Evolutionary conservation across 2,113 vertebrate genomes (phyloP).

Genomic region (Psophia crepitans): DNA sequence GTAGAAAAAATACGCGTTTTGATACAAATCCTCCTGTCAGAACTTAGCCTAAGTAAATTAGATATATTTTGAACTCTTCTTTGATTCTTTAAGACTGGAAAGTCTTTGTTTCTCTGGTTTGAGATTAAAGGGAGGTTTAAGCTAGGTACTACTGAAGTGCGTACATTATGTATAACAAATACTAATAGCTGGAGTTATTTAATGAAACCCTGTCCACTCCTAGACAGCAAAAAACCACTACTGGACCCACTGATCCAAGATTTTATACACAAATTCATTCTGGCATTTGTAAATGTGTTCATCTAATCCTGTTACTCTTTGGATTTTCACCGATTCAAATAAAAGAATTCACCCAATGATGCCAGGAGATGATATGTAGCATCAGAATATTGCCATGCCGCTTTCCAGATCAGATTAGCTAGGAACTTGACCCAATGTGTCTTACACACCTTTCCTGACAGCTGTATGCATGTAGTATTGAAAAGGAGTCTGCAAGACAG

Average conservation of each 20-base stretch:
- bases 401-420: background rate
- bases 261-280: background rate
- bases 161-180: background rate
- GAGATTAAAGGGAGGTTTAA: background rate
- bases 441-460: background rate
- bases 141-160: background rate
- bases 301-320: background rate
- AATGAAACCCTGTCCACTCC: background rate
- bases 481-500: background rate
- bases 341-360: background rate
- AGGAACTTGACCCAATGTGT: background rate
- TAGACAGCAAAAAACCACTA: background rate
- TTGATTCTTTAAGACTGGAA: background rate
- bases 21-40: background rate
- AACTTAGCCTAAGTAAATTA: background rate
- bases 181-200: background rate
- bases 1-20: background rate
- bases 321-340: rapidly evolving
- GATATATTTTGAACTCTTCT: background rate
- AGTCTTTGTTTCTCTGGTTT: background rate
- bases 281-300: background rate
- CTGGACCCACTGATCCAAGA: background rate
- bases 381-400: background rate
- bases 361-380: background rate
- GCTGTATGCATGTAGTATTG: background rate